Evolutionary conservation across 2,797 vertebrate species (phyloP).

Genomic region (Rhinichthys osculus): DNA sequence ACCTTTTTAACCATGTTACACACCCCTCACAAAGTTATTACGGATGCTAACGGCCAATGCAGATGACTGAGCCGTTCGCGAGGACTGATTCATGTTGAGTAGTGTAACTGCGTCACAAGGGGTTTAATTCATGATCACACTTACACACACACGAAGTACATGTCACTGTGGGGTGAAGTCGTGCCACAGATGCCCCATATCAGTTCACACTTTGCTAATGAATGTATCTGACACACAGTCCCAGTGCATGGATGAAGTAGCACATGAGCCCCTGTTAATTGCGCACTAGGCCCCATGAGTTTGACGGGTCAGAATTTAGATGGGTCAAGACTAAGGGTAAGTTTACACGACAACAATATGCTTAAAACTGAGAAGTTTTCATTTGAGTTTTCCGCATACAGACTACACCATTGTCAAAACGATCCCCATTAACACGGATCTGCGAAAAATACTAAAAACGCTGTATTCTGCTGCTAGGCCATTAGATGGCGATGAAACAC

Average conservation of each 20-base stretch:
- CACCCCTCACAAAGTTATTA: conserved; percentile 19
- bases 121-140: conserved; percentile 43
- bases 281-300: not conserved
- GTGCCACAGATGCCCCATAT: conserved; percentile 39
- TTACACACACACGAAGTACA: conserved; percentile 9
- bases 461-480: too few relatives aligned
- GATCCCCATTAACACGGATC: too few relatives aligned
- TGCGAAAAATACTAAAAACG: too few relatives aligned
- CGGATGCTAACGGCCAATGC: conserved; percentile 12
- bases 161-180: conserved; percentile 25
- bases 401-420: too few relatives aligned
- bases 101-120: conserved; percentile 52
- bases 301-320: conserved; percentile 20
- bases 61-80: not conserved
- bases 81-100: conserved; percentile 49
- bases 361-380: too few relatives aligned
- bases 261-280: conserved; percentile 3
- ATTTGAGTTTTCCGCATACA: too few relatives aligned
- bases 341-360: too few relatives aligned
- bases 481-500: too few relatives aligned
- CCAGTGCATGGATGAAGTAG: not conserved
- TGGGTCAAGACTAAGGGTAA: not conserved
- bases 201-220: conserved; percentile 46
- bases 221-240: conserved; percentile 40
- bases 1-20: conserved; percentile 66